Percentiles rank a stretch among this genome's conserved stretches.
Evolutionary conservation across 1,140 invertebrate genomes (phyloP).

Genomic region (Phocides pigmalion): DNA sequence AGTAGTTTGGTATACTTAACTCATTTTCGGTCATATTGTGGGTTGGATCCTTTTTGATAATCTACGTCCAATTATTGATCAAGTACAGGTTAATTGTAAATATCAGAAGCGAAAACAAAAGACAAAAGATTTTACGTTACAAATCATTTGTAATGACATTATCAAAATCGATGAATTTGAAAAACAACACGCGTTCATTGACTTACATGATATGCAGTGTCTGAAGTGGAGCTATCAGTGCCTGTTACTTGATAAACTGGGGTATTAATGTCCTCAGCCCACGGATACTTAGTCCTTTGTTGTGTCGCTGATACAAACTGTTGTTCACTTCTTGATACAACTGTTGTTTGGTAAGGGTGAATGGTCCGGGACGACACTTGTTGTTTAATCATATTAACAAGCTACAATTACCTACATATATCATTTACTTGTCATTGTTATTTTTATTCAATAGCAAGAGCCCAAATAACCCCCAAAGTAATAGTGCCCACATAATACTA

Average conservation of each 20-base stretch:
- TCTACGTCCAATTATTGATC: no score
- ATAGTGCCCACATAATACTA: background rate
- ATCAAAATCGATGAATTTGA: no score
- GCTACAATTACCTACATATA: background rate
- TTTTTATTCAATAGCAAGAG: constrained; percentile 1
- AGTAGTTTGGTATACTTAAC: no score
- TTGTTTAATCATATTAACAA: constrained; percentile 78
- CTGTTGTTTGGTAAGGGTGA: constrained; percentile 81
- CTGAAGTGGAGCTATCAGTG: constrained; percentile 79
- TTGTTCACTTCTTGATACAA: constrained; percentile 75
- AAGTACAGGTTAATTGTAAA: no score
- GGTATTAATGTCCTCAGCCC: constrained; percentile 72
- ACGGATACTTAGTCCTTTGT: constrained; percentile 78
- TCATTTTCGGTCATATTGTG: no score
- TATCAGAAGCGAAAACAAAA: no score
- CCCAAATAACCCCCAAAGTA: constrained; percentile 17
- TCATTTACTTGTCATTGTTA: constrained; percentile 21
- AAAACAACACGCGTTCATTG: background rate
- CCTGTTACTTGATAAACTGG: constrained; percentile 70
- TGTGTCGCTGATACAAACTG: constrained; percentile 72
- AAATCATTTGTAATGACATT: no score
- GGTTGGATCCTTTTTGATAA: no score
- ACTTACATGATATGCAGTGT: constrained; percentile 74
- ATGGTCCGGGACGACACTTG: constrained; percentile 75
- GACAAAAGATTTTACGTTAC: no score